These are phyloP conservation scores for Cyphomyrus discorhynchus DNA, from an alignment of 2,113 vertebrate genomes.

Conservation along the genomic window DNA sequence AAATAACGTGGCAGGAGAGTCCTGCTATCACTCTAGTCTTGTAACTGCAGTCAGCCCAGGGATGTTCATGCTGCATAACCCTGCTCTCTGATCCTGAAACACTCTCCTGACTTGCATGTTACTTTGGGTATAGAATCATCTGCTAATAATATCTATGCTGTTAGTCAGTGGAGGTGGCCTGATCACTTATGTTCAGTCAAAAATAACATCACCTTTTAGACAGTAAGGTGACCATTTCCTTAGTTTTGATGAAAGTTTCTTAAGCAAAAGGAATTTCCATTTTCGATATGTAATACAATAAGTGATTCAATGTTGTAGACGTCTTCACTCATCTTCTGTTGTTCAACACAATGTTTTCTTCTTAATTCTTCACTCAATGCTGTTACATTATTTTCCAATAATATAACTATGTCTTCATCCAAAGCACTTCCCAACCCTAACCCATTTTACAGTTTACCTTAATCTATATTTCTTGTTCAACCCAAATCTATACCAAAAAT, in stretches of 20 bases:
- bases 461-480: neutral
- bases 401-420: neutral
- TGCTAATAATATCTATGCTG: neutral
- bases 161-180: neutral
- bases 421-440: neutral
- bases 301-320: neutral
- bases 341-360: neutral
- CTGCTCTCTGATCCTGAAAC: neutral
- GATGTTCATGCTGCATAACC: neutral
- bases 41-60: neutral
- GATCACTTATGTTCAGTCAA: neutral
- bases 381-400: neutral
- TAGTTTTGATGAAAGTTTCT: neutral
- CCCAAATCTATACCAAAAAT: neutral
- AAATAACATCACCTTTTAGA: neutral
- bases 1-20: neutral
- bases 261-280: neutral
- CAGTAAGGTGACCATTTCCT: neutral
- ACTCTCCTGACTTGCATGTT: neutral
- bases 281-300: neutral
- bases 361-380: neutral
- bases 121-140: neutral
- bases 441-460: neutral
- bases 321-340: neutral
- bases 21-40: neutral